A percentile compares a stretch with the other conserved stretches of the same genome.
Evolutionary conservation across 1,140 invertebrate species (phyloP).

Genomic region (Pachyrhynchus sulphureomaculatus): DNA sequence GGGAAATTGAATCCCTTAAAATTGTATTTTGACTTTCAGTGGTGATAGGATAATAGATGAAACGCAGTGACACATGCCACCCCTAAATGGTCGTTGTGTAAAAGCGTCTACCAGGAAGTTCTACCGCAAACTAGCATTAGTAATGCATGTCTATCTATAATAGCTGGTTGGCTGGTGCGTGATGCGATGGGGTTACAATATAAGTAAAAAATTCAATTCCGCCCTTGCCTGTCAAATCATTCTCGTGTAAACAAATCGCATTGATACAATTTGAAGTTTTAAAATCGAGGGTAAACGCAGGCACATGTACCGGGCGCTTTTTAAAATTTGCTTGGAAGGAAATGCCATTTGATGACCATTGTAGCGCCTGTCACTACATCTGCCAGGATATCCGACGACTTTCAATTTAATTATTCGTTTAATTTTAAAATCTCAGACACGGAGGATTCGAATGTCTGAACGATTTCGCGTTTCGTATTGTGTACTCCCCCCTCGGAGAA

Average conservation of each 20-base stretch:
- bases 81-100: conserved; percentile 6
- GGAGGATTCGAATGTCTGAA: conserved; percentile 23
- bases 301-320: conserved; percentile 28
- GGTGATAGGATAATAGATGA: conserved; percentile 7
- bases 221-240: conserved; percentile 39
- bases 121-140: conserved; percentile 41
- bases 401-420: conserved; percentile 46
- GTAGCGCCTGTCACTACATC: conserved; percentile 42
- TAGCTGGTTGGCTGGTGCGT: conserved; percentile 26
- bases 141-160: conserved; percentile 41
- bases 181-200: conserved; percentile 41
- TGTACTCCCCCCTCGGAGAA: conserved; percentile 7
- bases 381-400: conserved; percentile 46
- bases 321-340: conserved; percentile 42
- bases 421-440: conserved; percentile 27
- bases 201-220: conserved; percentile 44
- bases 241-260: conserved; percentile 46
- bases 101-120: conserved; percentile 29
- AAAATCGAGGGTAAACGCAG: conserved; percentile 39
- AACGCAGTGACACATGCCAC: conserved; percentile 11
- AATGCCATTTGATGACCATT: conserved; percentile 43
- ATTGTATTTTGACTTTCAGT: no score
- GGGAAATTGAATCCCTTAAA: no score
- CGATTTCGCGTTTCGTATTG: conserved; percentile 1
- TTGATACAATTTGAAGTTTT: conserved; percentile 47